Evolutionary conservation across 2,113 vertebrate genomes (phyloP), one percentile per base, ranked within the genome.

Genomic region (Microtus ochrogaster): DNA sequence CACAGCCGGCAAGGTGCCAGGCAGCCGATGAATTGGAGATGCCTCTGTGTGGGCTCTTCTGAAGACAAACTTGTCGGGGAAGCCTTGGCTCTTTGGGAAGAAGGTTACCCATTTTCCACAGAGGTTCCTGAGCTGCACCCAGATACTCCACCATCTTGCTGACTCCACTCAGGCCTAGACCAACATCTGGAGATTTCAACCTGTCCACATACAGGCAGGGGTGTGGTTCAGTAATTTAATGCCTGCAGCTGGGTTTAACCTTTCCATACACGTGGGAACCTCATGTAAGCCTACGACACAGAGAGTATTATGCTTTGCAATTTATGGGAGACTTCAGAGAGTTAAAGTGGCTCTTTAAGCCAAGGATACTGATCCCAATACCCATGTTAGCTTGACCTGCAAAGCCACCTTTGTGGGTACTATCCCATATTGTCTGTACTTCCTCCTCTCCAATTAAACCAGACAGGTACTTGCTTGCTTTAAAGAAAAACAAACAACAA

Each of bases 351-450:
- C 4, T 85, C 21, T 58, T 52, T 36, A 58, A 73, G 33, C 73
- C 22, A 65, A 66, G 47, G 70, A 94, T n/a, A 96, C 61, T 33
- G 33, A 30, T 16, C 22, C 49, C 19, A 72, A 41, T 24, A 65
- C 21, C 16, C 90, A 49, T 86, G n/a, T 77, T 87, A 94, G 92
- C 41, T 30, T 39, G 13, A 36, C 21, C n/a, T 91, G 30, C 28
- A 66, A 97, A 17, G 36, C 91, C 87, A 89, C 36, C 55, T 83
- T 24, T 76, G 55, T 70, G 76, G 44, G 5, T 0, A 2, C 28
- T 76, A 44, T 77, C 81, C 13, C 11, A 90, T 49, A 66, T 41
- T 84, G 21, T 24, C 76, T 78, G 94, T 47, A 44, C 94, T 41
- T 72, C 55, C 61, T 72, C 63, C 68, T 19, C 47, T 5, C 24